phyloP scores from a whole-genome alignment of 1,140 invertebrate species.

The Bombus pyrosoma region DNA sequence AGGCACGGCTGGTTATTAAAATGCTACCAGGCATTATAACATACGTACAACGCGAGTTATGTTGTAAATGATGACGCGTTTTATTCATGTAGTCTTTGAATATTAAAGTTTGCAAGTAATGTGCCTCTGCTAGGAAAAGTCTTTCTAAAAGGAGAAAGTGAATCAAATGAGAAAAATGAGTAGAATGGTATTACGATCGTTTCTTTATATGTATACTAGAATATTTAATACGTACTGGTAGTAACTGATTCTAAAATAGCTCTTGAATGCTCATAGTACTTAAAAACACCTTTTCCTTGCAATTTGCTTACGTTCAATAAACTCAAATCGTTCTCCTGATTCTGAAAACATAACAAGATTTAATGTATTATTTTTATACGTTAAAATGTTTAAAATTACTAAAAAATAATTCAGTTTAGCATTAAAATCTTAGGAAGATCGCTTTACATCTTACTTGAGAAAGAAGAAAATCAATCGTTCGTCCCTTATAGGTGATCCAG shows the following conservation, averaged over 20 bases:
- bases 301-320: constrained; percentile 35
- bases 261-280: constrained; percentile 53
- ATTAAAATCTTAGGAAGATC: background rate
- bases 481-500: constrained; percentile 87
- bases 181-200: background rate
- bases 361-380: no score
- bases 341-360: constrained; percentile 20
- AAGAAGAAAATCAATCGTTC: constrained; percentile 86
- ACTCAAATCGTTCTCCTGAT: constrained; percentile 37
- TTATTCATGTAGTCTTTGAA: constrained; percentile 87
- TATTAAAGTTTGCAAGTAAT: constrained; percentile 86
- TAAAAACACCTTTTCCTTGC: constrained; percentile 34
- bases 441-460: constrained; percentile 82
- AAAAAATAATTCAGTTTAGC: background rate
- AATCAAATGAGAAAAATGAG: background rate
- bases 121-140: constrained; percentile 87
- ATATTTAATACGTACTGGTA: constrained; percentile 55
- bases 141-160: constrained; percentile 72
- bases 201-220: background rate
- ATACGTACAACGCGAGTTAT: constrained; percentile 87
- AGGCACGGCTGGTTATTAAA: constrained; percentile 85
- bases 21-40: constrained; percentile 87
- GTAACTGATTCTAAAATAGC: constrained; percentile 56
- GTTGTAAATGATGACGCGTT: constrained; percentile 82
- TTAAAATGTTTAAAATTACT: background rate